Conservation (phyloP, 2,888 invertebrate genomes). For the Drosophila rellima region DNA sequence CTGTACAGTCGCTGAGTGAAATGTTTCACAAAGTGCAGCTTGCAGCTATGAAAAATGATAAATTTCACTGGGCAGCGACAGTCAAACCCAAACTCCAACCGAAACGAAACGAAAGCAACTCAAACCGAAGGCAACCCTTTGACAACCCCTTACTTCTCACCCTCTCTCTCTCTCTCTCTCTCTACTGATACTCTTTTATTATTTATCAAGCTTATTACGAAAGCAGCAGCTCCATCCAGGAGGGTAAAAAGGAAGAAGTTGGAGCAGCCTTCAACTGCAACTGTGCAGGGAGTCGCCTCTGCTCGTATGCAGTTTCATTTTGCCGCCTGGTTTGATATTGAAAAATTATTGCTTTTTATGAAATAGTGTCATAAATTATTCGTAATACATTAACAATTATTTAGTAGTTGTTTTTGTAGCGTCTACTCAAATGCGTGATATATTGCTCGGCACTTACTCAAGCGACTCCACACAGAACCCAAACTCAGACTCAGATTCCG, state of each 20-base stretch:
- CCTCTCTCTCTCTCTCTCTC: constrained; percentile 7
- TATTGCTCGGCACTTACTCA: constrained; percentile 75
- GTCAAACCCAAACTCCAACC: constrained; percentile 35
- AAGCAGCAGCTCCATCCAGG: constrained; percentile 20
- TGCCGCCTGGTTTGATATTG: constrained; percentile 81
- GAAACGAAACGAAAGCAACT: not conserved
- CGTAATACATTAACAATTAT: constrained; percentile 83
- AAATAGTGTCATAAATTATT: constrained; percentile 82
- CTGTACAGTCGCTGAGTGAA: constrained; percentile 71
- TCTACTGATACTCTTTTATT: constrained; percentile 68
- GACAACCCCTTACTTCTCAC: not conserved
- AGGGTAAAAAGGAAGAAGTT: constrained; percentile 1
- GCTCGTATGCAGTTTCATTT: constrained; percentile 33
- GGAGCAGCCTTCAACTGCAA: constrained; percentile 68
- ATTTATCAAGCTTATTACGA: constrained; percentile 81
- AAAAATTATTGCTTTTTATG: constrained; percentile 83
- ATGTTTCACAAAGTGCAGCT: constrained; percentile 83
- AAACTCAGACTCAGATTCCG: not conserved
- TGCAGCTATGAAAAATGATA: constrained; percentile 82
- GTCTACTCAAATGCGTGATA: constrained; percentile 74
- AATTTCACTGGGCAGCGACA: constrained; percentile 74
- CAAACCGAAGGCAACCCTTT: not conserved
- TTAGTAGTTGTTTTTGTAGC: constrained; percentile 77
- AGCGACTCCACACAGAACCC: constrained; percentile 38
- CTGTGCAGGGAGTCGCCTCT: constrained; percentile 49